These are phyloP conservation scores for Ptychoptera contaminata DNA, from an alignment of 2,888 invertebrate genomes.

Conservation along the genomic window DNA sequence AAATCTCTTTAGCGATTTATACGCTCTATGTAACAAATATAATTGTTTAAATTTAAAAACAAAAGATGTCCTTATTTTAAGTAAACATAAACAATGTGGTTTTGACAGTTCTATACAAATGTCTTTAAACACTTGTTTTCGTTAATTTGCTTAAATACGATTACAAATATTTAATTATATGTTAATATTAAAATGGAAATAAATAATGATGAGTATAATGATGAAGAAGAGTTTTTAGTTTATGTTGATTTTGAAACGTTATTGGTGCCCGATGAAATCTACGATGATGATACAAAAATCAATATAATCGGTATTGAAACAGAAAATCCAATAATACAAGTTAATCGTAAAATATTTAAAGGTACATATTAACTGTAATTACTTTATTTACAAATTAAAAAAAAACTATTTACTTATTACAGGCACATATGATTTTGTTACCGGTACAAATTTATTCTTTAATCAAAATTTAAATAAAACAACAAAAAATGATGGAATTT, in stretches of 20 bases:
- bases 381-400: too few relatives aligned
- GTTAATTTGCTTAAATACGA: too few relatives aligned
- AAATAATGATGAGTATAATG: slow-evolving; percentile 17
- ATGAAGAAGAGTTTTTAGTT: slow-evolving; percentile 25
- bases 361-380: slow-evolving; percentile 22
- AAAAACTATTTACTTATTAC: slow-evolving; percentile 24
- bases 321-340: slow-evolving; percentile 46
- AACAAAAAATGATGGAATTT: slow-evolving; percentile 33
- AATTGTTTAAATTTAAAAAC: too few relatives aligned
- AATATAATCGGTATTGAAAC: slow-evolving; percentile 43
- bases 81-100: too few relatives aligned
- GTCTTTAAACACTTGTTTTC: too few relatives aligned
- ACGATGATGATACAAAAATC: slow-evolving; percentile 19
- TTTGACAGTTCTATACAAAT: too few relatives aligned
- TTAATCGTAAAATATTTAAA: slow-evolving; percentile 48
- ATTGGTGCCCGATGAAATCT: slow-evolving; percentile 18
- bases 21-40: too few relatives aligned
- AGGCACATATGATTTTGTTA: slow-evolving; percentile 50
- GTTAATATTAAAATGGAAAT: background rate
- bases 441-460: slow-evolving; percentile 62
- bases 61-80: too few relatives aligned
- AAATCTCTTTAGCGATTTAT: too few relatives aligned
- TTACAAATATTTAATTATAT: too few relatives aligned
- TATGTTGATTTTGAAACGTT: slow-evolving; percentile 27
- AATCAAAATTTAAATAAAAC: slow-evolving; percentile 38